phyloP scores from a whole-genome alignment of 2,888 invertebrate genomes.

The Drosophila vallismaia region DNA sequence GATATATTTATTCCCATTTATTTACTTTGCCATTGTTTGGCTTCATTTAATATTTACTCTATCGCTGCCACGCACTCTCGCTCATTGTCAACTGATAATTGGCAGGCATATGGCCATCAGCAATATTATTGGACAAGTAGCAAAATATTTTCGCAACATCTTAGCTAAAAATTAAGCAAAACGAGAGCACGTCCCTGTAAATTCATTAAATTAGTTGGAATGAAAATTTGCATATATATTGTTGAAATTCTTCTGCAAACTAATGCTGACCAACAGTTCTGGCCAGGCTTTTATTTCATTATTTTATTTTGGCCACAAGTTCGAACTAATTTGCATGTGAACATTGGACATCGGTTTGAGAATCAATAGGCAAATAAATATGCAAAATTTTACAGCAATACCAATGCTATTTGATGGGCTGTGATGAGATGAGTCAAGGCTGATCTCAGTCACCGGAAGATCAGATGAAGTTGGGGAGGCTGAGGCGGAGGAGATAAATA shows the following conservation, averaged over 20 bases:
- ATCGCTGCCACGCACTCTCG: conserved; percentile 33
- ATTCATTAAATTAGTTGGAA: conserved; percentile 2
- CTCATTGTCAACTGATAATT: conserved; percentile 51
- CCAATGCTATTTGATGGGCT: conserved; percentile 8
- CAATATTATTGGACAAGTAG: conserved; percentile 19
- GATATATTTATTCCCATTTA: conserved; percentile 11
- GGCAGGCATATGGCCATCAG: conserved; percentile 28
- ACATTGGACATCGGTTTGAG: conserved; percentile 47
- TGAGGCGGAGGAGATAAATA: not conserved
- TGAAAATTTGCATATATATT: conserved; percentile 34
- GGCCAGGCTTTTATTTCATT: not conserved
- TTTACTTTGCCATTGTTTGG: conserved; percentile 30
- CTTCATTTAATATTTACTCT: conserved; percentile 23
- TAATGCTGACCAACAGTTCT: conserved; percentile 27
- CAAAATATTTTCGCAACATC: conserved; percentile 31
- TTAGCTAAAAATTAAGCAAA: conserved; percentile 43
- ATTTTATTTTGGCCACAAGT: conserved; percentile 23
- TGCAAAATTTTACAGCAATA: conserved; percentile 62
- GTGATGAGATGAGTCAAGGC: conserved; percentile 11
- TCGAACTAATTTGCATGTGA: conserved; percentile 65
- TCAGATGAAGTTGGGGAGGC: not conserved
- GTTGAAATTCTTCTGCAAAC: conserved; percentile 33
- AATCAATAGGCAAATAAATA: conserved; percentile 67
- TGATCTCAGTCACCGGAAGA: conserved; percentile 23
- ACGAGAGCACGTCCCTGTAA: conserved; percentile 30